Conservation (phyloP, 2,888 invertebrate genomes). For the Orchestes rusci region DNA sequence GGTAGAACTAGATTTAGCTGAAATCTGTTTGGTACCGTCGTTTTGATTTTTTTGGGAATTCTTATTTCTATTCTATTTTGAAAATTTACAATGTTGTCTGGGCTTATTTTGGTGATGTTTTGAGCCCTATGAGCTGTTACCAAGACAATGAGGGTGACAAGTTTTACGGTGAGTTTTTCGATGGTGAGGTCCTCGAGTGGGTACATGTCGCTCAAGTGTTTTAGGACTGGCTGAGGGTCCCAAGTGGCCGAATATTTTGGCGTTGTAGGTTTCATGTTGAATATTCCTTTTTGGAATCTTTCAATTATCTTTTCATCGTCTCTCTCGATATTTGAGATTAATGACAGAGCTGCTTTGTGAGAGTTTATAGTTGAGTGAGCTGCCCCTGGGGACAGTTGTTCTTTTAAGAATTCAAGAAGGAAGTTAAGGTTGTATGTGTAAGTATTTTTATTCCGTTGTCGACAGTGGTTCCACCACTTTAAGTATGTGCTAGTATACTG, state of each 20-base stretch:
- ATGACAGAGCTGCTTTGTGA: no score
- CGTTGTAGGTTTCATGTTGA: conserved; percentile 24
- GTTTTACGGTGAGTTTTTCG: conserved; percentile 27
- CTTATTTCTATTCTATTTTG: not conserved
- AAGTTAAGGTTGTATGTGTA: conserved; percentile 3
- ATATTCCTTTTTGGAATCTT: conserved; percentile 28
- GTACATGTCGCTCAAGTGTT: no score
- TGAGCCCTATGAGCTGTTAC: conserved; percentile 8
- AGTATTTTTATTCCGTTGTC: not conserved
- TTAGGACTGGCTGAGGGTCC: conserved; percentile 28
- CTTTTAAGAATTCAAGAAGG: conserved; percentile 9
- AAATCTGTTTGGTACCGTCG: no score
- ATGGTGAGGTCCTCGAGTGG: no score
- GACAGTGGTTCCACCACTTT: conserved; percentile 27
- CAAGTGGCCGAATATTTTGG: conserved; percentile 28
- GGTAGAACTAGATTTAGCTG: no score
- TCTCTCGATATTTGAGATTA: conserved; percentile 13
- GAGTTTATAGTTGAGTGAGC: conserved; percentile 13
- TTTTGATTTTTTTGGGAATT: not conserved
- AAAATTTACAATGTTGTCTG: not conserved
- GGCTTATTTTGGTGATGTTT: not conserved
- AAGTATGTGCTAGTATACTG: conserved; percentile 25
- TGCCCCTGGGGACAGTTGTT: not conserved
- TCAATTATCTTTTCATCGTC: conserved; percentile 22
- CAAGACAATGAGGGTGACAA: conserved; percentile 27